Base-by-base conservation (phyloP, 2,888 invertebrate genomes). In the Prosopocoilus inquinatus region DNA sequence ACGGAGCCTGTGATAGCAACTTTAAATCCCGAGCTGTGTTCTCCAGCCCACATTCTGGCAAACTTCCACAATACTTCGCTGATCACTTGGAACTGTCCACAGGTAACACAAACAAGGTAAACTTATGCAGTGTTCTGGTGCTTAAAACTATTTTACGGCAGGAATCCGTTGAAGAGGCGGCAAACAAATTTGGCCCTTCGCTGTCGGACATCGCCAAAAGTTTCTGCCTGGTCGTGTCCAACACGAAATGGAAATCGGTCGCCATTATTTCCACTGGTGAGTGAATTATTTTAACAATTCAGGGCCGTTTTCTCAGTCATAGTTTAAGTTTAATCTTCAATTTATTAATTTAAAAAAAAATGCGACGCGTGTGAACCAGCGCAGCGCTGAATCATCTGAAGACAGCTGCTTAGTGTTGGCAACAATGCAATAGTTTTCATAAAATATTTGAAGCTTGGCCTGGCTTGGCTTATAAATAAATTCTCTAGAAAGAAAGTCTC, bases 41-140 rank as follows among this genome's bases (percentile, higher is more conserved):
- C 79, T 34, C 75, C 79, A 9, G 78, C 78, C 7, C 76, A 77
- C 20, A 76, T 79, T 60, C 74, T 82, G 47, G 78, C 81, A 7
- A 75, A 75, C 59, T 78, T 81, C 60, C 79, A 79, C 71, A 79
- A 80, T 63, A 76, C 75, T 47, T 76, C 79, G 7, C 68, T 82
- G 39, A 68, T 79, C 54, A 79, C 81, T 9, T 83, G 82, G 82
- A 82, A 81, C 60, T 82, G 82, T 64, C 82, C 82, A 36, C 73
- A 79, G 76, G 81, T 81, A 68, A 77, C 71, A 64, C n/a, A 41
- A 9, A 45, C 32, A 38, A 45, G 48, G 32, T 35, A 13, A 9
- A 49, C n/a, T 13, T 32, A 9, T 15, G 41, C 28, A 12, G 16
- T 45, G 20, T n/a, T 28, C 20, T 20, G 16, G 41, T 34, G n/a